These are phyloP conservation scores for Crepidodera aurea DNA, from an alignment of 2,888 invertebrate genomes.

Conservation along the genomic window DNA sequence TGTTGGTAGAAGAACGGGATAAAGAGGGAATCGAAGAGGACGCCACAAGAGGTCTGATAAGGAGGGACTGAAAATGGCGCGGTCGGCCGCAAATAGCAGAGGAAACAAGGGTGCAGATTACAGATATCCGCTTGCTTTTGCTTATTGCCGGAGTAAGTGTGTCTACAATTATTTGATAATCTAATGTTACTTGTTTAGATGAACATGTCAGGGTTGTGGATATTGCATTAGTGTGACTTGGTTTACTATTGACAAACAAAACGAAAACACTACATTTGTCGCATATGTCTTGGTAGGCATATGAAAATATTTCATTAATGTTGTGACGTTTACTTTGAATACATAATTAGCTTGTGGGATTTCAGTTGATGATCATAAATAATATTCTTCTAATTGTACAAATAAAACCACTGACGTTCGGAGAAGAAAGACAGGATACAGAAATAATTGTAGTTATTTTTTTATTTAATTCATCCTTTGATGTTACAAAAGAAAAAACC, in stretches of 20 bases:
- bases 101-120: conserved; percentile 61
- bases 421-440: no score
- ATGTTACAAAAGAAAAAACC: no score
- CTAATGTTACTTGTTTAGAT: conserved; percentile 42
- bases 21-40: conserved; percentile 51
- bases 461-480: no score
- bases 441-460: no score
- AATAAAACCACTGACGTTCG: no score
- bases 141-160: conserved; percentile 56
- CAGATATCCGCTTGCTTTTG: conserved; percentile 55
- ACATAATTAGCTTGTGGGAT: no score
- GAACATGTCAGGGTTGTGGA: conserved; percentile 30
- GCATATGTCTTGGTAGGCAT: no score
- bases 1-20: conserved; percentile 52
- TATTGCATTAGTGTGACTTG: conserved; percentile 18
- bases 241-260: conserved; percentile 15
- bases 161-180: conserved; percentile 58
- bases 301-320: no score
- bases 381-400: no score
- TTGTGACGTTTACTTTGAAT: no score
- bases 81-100: conserved; percentile 60
- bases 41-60: conserved; percentile 48
- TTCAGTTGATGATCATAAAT: no score
- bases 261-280: background rate
- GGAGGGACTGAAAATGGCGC: conserved; percentile 56